Conservation (phyloP, 2,113 vertebrate genomes). For the Martes martes region DNA sequence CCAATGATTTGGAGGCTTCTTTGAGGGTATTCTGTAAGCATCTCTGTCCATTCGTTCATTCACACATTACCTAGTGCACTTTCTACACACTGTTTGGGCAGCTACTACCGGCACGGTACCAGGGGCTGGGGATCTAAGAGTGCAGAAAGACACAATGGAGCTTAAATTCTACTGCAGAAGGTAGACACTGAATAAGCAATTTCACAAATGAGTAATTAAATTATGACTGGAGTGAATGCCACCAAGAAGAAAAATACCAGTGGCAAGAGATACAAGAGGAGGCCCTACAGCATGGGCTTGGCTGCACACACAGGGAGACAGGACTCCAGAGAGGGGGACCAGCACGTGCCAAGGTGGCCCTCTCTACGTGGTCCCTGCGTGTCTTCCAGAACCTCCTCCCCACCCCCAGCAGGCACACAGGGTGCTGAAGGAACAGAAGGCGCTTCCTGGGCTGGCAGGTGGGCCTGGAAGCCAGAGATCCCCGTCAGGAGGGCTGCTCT, state of each 20-base stretch:
- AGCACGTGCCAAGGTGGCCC: rapidly evolving
- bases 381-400: neutral
- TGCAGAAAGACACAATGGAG: neutral
- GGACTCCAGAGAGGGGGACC: rapidly evolving
- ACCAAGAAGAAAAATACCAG: neutral
- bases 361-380: neutral
- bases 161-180: neutral
- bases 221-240: neutral
- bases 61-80: neutral
- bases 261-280: neutral
- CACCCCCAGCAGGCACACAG: rapidly evolving
- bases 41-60: neutral
- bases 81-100: neutral
- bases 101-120: neutral
- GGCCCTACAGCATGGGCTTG: neutral
- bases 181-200: neutral
- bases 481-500: neutral
- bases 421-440: neutral
- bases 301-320: neutral
- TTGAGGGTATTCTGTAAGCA: neutral
- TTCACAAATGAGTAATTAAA: neutral
- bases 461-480: neutral
- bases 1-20: neutral
- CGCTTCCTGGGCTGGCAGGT: neutral
- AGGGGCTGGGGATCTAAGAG: neutral